Evolutionary conservation across 2,113 vertebrate species (phyloP).

Genomic region (Xiphophorus hellerii): DNA sequence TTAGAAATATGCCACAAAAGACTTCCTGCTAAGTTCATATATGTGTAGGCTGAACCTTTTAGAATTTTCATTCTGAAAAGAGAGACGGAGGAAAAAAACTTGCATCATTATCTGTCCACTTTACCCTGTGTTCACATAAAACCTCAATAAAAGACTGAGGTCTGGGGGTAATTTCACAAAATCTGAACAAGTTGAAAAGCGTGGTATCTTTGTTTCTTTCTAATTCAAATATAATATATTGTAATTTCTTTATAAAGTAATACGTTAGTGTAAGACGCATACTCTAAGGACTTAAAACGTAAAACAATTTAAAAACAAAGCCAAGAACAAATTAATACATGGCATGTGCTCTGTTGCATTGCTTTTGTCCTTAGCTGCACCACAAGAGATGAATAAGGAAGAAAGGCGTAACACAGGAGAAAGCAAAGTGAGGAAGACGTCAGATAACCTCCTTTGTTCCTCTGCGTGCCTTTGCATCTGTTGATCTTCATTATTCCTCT

Average conservation of each 20-base stretch:
- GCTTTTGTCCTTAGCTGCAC: conserved; percentile 73
- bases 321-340: background rate
- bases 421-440: conserved; percentile 24
- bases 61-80: background rate
- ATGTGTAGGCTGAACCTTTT: background rate
- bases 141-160: background rate
- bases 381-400: conserved; percentile 42
- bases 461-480: conserved; percentile 44
- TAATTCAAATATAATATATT: background rate
- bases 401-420: conserved; percentile 27
- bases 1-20: too few species aligned
- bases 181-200: background rate
- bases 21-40: too few species aligned
- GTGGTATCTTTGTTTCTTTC: background rate
- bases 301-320: too few species aligned
- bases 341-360: conserved; percentile 47
- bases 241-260: too few species aligned
- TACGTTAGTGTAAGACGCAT: too few species aligned
- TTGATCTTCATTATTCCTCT: conserved; percentile 54
- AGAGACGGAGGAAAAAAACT: background rate
- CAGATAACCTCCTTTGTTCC: conserved; percentile 42
- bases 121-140: background rate
- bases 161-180: background rate
- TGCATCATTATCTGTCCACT: background rate
- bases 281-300: too few species aligned